phyloP scores from a whole-genome alignment of 1,140 invertebrate species.

The Calliphora vicina region DNA sequence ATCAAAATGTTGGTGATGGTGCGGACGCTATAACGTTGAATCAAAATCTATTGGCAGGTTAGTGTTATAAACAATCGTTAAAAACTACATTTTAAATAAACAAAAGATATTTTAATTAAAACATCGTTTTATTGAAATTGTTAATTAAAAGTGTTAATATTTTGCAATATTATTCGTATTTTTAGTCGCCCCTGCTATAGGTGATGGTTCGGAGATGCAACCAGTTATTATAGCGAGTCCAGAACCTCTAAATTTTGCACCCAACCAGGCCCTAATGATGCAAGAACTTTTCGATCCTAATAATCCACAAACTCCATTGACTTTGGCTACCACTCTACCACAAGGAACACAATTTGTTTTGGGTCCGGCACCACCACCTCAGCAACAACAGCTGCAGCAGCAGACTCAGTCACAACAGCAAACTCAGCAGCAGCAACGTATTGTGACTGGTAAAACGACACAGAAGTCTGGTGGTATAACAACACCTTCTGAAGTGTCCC shows the following conservation, averaged over 20 bases:
- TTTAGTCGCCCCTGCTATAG: not conserved
- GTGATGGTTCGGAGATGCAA: conserved; percentile 22
- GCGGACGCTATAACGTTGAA: conserved; percentile 21
- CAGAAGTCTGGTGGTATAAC: conserved; percentile 48
- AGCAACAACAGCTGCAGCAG: conserved; percentile 21
- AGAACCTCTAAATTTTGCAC: conserved; percentile 22
- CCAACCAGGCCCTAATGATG: conserved; percentile 19
- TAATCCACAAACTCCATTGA: conserved; percentile 20
- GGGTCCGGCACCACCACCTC: conserved; percentile 17
- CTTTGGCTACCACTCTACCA: conserved; percentile 22
- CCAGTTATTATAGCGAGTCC: conserved; percentile 21
- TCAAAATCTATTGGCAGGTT: conserved; percentile 26
- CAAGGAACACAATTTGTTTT: conserved; percentile 26
- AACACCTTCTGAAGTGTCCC: conserved; percentile 64
- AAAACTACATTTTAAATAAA: not conserved
- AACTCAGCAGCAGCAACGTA: conserved; percentile 45
- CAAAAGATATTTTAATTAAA: too few relatives aligned
- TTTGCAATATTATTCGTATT: not conserved
- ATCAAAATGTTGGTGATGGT: conserved; percentile 30
- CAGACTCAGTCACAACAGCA: conserved; percentile 38
- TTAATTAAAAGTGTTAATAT: too few relatives aligned
- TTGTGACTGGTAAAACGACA: conserved; percentile 21
- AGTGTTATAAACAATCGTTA: not conserved
- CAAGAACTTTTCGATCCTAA: conserved; percentile 27
- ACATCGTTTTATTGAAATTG: too few relatives aligned